Conservation (phyloP, 1,140 invertebrate genomes). For the Ooceraea biroi region DNA sequence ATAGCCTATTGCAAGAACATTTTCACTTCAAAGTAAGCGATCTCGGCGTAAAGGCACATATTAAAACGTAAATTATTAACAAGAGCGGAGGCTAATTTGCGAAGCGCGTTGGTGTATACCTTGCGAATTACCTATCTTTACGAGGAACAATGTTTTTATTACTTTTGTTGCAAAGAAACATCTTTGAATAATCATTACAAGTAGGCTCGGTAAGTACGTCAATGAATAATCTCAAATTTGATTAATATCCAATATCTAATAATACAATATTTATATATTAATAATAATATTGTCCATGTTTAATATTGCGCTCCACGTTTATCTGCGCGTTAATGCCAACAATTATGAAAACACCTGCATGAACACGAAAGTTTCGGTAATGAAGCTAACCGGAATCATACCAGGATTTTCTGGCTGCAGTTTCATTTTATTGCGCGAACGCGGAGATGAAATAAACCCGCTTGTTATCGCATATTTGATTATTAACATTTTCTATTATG, state of each 20-base stretch:
- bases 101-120: not conserved
- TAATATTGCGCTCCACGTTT: too few species aligned
- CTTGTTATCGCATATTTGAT: not conserved
- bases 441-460: not conserved
- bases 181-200: not conserved
- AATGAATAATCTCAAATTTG: conserved; percentile 3
- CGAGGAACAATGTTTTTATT: not conserved
- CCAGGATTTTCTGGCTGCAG: not conserved
- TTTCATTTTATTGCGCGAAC: conserved; percentile 19
- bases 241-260: not conserved
- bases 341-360: conserved; percentile 63
- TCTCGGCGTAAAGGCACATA: not conserved
- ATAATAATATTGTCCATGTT: too few species aligned
- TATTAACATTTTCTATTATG: conserved; percentile 25
- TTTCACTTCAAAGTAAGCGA: conserved; percentile 9
- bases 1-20: conserved; percentile 11
- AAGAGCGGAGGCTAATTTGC: not conserved
- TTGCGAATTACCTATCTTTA: not conserved
- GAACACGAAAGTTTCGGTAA: conserved; percentile 53
- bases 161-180: not conserved
- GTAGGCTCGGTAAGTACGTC: not conserved
- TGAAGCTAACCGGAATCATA: conserved; percentile 56
- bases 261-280: conserved; percentile 26
- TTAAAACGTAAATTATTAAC: conserved; percentile 24
- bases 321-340: not conserved